Conservation (phyloP, 92 coral and sea anemone genomes). For the Phenganax subtilis region DNA sequence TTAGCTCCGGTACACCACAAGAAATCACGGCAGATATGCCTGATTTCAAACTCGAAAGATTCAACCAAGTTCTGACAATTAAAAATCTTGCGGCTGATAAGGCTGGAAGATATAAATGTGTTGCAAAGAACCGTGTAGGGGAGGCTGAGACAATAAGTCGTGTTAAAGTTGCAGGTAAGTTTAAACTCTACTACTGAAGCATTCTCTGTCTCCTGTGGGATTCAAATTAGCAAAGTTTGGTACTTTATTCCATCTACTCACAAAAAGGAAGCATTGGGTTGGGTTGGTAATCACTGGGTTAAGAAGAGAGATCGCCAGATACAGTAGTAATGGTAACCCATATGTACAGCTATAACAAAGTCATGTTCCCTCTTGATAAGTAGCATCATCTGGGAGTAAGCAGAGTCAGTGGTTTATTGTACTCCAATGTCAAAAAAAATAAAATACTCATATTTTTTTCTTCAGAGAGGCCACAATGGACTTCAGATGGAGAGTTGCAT, state of each 20-base stretch:
- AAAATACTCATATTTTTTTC: not conserved
- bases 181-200: not conserved
- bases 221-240: no score
- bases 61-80: conserved; percentile 18
- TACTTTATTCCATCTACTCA: no score
- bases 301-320: no score
- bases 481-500: not conserved
- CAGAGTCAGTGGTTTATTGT: no score
- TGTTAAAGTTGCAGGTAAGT: conserved; percentile 9
- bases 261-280: no score
- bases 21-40: not conserved
- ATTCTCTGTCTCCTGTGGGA: no score
- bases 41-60: not conserved
- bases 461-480: not conserved
- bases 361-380: no score
- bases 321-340: no score
- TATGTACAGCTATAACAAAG: no score
- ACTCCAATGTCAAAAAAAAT: no score
- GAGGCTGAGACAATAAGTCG: not conserved
- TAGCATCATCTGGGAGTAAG: no score
- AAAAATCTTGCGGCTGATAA: not conserved
- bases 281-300: no score
- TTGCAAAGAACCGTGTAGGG: conserved; percentile 6
- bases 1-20: not conserved
- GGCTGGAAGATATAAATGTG: conserved; percentile 19